Percentiles rank a stretch among this genome's conserved stretches.
phyloP scores from a whole-genome alignment of 2,888 invertebrate genomes.

The Aspidiotus rigidus region DNA sequence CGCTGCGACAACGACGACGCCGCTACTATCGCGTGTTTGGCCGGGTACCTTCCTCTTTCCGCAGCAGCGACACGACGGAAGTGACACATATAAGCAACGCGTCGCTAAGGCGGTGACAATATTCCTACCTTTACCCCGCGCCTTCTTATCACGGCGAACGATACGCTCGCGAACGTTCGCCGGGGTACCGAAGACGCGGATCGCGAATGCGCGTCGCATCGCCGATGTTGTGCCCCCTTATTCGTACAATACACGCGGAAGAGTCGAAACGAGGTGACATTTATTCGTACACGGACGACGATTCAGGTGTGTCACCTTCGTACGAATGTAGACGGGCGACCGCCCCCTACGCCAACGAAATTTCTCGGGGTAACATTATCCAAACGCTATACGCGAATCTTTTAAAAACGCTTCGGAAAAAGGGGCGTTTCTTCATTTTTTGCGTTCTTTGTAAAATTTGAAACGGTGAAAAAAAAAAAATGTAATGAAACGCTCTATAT shows the following conservation, averaged over 20 bases:
- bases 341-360: slow-evolving; percentile 21
- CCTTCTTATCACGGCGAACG: neutral
- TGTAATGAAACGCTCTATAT: too few species aligned
- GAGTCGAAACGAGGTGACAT: slow-evolving; percentile 12
- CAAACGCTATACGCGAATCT: neutral
- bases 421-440: slow-evolving; percentile 16
- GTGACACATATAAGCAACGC: neutral
- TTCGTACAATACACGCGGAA: neutral
- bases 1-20: slow-evolving; percentile 13
- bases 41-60: slow-evolving; percentile 26
- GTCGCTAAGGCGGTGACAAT: slow-evolving; percentile 21
- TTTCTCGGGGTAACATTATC: slow-evolving; percentile 20
- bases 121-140: neutral
- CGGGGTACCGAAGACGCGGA: neutral
- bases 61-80: neutral
- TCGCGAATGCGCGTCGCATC: slow-evolving; percentile 21
- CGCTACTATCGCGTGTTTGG: neutral
- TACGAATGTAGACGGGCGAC: slow-evolving; percentile 12
- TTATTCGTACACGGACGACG: slow-evolving; percentile 11
- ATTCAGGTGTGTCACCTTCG: slow-evolving; percentile 24
- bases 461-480: too few species aligned
- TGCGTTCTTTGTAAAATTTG: too few species aligned
- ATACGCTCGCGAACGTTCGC: neutral
- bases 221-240: too few species aligned
- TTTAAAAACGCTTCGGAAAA: neutral